Conservation (phyloP, 2,113 vertebrate species). For the Myrmecobius fasciatus region DNA sequence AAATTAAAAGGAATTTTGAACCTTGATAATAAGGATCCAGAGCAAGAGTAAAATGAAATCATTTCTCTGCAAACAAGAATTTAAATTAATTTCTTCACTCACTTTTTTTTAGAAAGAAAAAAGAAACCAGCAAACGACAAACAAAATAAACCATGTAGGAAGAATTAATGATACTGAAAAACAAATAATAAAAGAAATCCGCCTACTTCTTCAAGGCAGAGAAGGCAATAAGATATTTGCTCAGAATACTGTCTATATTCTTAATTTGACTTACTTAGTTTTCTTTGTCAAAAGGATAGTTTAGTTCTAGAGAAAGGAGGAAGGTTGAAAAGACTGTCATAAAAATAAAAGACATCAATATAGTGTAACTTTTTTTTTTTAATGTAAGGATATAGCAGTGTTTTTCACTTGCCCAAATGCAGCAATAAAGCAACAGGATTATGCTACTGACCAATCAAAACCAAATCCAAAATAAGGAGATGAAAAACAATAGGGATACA, state of each 20-base stretch:
- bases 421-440: not conserved
- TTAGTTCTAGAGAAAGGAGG: not conserved
- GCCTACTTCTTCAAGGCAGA: not conserved
- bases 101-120: slow-evolving; percentile 87
- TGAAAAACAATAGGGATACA: not conserved
- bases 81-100: slow-evolving; percentile 89
- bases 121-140: slow-evolving; percentile 89
- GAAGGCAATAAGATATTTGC: not conserved
- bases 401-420: not conserved
- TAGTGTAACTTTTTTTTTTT: not conserved
- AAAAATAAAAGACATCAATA: not conserved
- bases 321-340: not conserved
- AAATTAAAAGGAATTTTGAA: slow-evolving; percentile 87
- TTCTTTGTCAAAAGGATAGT: not conserved
- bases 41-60: slow-evolving; percentile 89
- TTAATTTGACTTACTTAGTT: not conserved
- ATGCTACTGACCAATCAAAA: not conserved
- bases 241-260: not conserved
- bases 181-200: not conserved
- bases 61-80: slow-evolving; percentile 92
- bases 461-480: not conserved
- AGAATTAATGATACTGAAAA: not conserved
- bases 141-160: not conserved
- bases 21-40: slow-evolving; percentile 89
- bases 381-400: not conserved